A percentile compares a stretch with the other conserved stretches of the same genome.
These are phyloP conservation scores for Donacobius atricapilla DNA, from an alignment of 2,113 vertebrate genomes.

Conservation along the genomic window DNA sequence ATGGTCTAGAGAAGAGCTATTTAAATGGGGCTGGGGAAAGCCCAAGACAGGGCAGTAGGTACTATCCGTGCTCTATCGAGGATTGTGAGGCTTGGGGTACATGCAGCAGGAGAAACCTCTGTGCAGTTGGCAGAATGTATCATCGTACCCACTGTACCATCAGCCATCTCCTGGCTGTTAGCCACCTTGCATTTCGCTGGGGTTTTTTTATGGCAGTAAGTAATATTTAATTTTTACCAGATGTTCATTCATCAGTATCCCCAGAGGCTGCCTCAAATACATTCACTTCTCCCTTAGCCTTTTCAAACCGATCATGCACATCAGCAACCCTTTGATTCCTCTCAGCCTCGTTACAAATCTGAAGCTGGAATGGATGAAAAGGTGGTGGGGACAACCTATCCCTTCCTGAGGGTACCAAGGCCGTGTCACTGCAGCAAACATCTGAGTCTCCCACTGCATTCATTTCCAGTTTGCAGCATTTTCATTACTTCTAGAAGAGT, in stretches of 20 bases:
- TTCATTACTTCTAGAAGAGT: not conserved
- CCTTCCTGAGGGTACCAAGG: not conserved
- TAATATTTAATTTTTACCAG: conserved; percentile 35
- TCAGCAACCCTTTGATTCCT: not conserved
- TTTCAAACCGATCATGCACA: not conserved
- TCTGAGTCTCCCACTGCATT: not conserved
- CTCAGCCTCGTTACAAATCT: not conserved
- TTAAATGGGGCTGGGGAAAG: not conserved
- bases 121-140: not conserved
- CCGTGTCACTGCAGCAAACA: not conserved
- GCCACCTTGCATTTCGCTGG: not conserved
- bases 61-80: accelerated
- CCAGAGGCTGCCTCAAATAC: not conserved
- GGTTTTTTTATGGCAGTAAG: not conserved
- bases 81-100: not conserved
- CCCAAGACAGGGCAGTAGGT: not conserved
- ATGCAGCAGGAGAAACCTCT: not conserved
- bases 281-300: not conserved
- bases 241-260: not conserved
- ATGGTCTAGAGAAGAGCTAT: not conserved
- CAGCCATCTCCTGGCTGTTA: not conserved
- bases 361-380: not conserved
- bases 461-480: not conserved
- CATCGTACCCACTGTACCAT: not conserved
- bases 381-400: not conserved